These are phyloP conservation scores for Tympanuchus pallidicinctus DNA, from an alignment of 2,113 vertebrate species.

Conservation along the genomic window DNA sequence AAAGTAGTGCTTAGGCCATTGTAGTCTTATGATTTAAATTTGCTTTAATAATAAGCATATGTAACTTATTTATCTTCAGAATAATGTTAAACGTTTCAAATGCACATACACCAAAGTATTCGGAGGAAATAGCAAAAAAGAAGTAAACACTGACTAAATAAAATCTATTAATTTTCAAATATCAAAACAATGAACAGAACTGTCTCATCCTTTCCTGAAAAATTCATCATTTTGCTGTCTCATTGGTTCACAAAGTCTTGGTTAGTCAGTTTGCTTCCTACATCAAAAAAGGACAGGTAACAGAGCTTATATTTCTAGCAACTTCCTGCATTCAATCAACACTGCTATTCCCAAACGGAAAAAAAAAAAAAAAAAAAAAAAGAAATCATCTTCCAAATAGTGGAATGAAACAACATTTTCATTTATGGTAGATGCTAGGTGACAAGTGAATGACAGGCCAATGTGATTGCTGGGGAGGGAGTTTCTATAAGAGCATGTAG, in stretches of 20 bases:
- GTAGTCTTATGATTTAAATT: background rate
- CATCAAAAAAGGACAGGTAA: background rate
- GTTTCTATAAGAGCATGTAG: too few species aligned
- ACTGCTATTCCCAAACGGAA: background rate
- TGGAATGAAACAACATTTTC: background rate
- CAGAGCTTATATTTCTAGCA: background rate
- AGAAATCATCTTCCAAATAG: background rate
- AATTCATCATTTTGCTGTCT: background rate
- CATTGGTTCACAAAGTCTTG: background rate
- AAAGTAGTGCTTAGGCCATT: background rate
- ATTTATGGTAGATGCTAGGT: background rate
- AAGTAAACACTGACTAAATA: background rate
- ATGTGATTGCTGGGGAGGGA: too few species aligned
- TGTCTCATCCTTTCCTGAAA: background rate
- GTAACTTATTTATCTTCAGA: background rate
- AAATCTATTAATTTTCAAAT: background rate
- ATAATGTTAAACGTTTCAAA: background rate
- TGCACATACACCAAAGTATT: background rate
- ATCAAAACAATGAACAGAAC: background rate
- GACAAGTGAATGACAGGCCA: background rate
- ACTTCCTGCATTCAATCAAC: background rate
- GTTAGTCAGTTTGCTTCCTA: background rate
- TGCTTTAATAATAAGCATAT: background rate
- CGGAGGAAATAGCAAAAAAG: background rate
- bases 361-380: background rate